Evolutionary conservation across 2,113 vertebrate species (phyloP), one percentile per base, ranked within the genome.

Genomic region (Alosa alosa): DNA sequence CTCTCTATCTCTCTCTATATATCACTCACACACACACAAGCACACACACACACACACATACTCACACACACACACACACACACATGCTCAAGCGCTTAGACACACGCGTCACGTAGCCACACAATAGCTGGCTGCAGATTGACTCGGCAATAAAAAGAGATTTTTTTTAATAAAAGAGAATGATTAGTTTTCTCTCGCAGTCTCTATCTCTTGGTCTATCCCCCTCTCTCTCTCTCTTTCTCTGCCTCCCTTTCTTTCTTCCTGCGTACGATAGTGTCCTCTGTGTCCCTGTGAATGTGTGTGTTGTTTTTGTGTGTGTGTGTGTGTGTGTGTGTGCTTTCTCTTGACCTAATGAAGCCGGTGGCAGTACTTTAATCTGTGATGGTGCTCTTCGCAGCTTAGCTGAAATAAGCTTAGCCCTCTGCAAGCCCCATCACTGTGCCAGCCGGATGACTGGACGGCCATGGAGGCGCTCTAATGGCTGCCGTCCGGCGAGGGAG

Each of bases 11-110:
- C 41, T 41, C 41, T 41, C 41, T 41, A 1, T 41, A 41, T 41
- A 1, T 41, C 64, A 36, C 64, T 44, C 49, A 44, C 25, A n/a
- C 81, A 82, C 44, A 82, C 81, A 84, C n/a, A n/a, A n/a, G n/a
- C 90, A 3, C 55, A 87, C 60, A 10, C 82, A 57, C 82, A 60
- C 2, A n/a, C 60, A 64, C 20, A 50, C 86, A 52, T 5, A 64
- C 60, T 25, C 60, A 68, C n/a, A 25, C 15, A 18, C 39, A 46
- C 31, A 60, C 75, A 82, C 78, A 81, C 25, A 50, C 87, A 47
- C 78, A 44, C 11, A 84, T 82, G 3, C 25, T 89, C 87, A 72
- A 15, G n/a, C 64, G 64, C 25, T 72, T 72, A 31, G 22, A 11
- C 22, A 72, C 64, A 72, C 64, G 64, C 25, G 64, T 25, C 64